Evolutionary conservation across 2,797 vertebrate genomes (phyloP).

Genomic region (Cryptoprocta ferox): DNA sequence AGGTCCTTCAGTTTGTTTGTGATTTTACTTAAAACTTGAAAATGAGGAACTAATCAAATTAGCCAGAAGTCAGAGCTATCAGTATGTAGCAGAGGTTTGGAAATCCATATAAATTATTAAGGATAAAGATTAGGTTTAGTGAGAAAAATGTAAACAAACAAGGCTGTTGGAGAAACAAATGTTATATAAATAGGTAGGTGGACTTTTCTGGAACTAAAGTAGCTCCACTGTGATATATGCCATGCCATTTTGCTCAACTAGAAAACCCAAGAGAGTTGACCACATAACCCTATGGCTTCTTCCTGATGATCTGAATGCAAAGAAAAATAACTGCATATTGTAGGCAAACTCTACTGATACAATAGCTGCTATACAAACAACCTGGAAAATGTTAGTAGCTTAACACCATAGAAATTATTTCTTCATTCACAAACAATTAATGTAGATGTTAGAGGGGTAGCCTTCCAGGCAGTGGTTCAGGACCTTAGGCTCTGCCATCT

Average conservation of each 20-base stretch:
- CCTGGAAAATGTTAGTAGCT: neutral
- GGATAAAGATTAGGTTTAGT: neutral
- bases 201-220: neutral
- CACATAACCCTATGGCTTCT: neutral
- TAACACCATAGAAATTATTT: neutral
- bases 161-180: neutral
- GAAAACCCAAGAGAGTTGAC: neutral
- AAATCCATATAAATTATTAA: neutral
- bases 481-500: neutral
- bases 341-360: neutral
- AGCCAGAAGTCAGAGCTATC: neutral
- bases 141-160: neutral
- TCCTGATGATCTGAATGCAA: neutral
- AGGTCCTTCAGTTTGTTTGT: neutral
- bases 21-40: slow-evolving; percentile 44
- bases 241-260: neutral
- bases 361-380: neutral
- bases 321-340: slow-evolving; percentile 2
- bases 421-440: neutral
- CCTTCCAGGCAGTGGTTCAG: neutral
- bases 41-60: neutral
- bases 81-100: neutral
- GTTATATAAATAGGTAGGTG: neutral
- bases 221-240: neutral
- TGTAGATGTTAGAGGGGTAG: neutral